phyloP scores from a whole-genome alignment of 1,140 invertebrate genomes.

The Bicyclus anynana region DNA sequence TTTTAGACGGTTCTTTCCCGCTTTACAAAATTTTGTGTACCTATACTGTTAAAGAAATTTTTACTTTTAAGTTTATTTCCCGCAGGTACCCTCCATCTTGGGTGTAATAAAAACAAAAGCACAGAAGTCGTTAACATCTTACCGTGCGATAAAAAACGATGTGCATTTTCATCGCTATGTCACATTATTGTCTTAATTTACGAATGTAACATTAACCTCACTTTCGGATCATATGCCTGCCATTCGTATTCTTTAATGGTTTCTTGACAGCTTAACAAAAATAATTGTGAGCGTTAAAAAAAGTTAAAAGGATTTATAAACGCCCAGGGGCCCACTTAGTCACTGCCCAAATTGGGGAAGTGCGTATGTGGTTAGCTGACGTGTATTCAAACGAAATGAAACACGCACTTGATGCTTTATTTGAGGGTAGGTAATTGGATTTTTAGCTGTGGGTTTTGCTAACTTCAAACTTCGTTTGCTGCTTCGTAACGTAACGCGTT shows the following conservation, averaged over 20 bases:
- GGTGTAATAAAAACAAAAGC: background rate
- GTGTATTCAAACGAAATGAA: conserved; percentile 5
- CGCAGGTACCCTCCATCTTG: no score
- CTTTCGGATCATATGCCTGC: conserved; percentile 4
- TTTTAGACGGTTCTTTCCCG: no score
- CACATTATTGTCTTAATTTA: conserved; percentile 16
- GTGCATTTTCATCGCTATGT: conserved; percentile 7
- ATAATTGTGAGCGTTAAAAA: conserved; percentile 18
- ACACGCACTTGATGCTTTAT: conserved; percentile 4
- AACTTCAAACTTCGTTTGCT: no score
- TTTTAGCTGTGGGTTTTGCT: no score
- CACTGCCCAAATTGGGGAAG: conserved; percentile 35
- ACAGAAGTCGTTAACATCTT: background rate
- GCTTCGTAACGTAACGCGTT: no score
- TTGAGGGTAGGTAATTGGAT: background rate
- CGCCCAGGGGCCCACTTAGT: conserved; percentile 36
- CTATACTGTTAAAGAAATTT: no score
- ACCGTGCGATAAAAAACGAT: conserved; percentile 12
- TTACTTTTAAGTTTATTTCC: no score
- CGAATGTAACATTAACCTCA: conserved; percentile 6
- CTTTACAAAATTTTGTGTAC: no score
- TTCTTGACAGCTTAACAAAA: conserved; percentile 13
- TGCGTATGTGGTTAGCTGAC: conserved; percentile 13
- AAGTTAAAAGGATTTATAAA: conserved; percentile 39
- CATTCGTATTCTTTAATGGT: conserved; percentile 10